Base-by-base conservation (phyloP, 1,140 invertebrate species). In the Chironomus tepperi region DNA sequence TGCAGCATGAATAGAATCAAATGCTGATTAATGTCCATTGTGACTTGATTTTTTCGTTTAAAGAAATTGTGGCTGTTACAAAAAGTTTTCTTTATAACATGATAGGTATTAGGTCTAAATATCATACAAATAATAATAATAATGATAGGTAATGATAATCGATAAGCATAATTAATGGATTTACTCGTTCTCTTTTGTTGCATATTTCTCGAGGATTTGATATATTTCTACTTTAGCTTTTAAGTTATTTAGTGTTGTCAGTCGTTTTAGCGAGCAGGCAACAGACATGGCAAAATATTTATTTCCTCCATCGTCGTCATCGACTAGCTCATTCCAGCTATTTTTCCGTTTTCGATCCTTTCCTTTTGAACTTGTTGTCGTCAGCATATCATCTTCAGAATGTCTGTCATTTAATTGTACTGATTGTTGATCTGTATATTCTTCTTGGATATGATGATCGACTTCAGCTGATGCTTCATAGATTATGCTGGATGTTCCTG, bases 151-250 rank as follows among this genome's bases (percentile, higher is more conserved):
- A 34, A 34, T 34, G 24, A 34, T 34, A 34, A 34, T 34, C 5
- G 5, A 34, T 34, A 70, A 70, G 19, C 19, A 70, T 19, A 18
- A 21, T 21, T 6, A 9, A 70, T 16, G 18, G 7, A 18, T 19
- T 16, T 19, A 19, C 18, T 70, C 15, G 9, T 18, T 18, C 7
- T 70, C 65, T 70, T 18, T 19, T 19, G 65, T 18, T 2, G 16
- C 65, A 70, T 70, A 70, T 70, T 70, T 70, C 18, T 70, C 65
- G n/a, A 70, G 16, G 7, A 70, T 21, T 70, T 70, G 16, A 70
- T 19, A 70, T 2, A 70, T 70, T 21, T 70, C 65, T 18, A 70
- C 65, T 16, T 70, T 70, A 10, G 65, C 65, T 19, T 21, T 18
- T 3, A 70, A 16, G 18, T 70, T 70, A 18, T 21, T 70, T 0